Base-by-base conservation (phyloP, 2,888 invertebrate species). In the Chaetogeoica ovagalla region DNA sequence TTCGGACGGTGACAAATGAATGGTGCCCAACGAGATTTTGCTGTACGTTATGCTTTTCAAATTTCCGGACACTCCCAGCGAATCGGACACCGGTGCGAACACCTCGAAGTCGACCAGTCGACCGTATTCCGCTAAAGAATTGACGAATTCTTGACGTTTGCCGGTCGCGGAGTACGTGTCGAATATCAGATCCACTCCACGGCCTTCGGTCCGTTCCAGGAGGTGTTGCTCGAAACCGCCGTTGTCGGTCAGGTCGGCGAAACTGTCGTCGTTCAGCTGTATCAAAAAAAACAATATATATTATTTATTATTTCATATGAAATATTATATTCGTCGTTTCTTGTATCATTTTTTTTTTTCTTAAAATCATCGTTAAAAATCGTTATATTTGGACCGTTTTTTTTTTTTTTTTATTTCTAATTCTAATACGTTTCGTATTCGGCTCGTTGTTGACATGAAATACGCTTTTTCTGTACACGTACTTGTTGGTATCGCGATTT, bases 171-270 rank as follows among this genome's bases (percentile, higher is more conserved):
- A 93, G 83, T 99, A 89, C 6, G 98, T 98, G 88, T 99, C 99
- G 81, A 99, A 89, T 57, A 98, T 94, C 43, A 98, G 88, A 87
- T 99, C 95, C 15, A 98, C 98, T 82, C 98, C 97, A 83, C 91
- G 90, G 55, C 98, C 98, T 83, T 91, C 88, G 0, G 97, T 98
- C 86, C 92, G 91, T 30, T 89, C 89, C 86, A 95, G 88, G 72
- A 99, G 89, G 84, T 97, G 89, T 86, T 94, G 94, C 88, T 98
- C 98, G 87, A 99, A 98, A 82, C 91, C 91, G 21, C 92, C 90
- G 87, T 96, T 94, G 55, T 74, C 65, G 84, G 97, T 91, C 66
- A 97, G 95, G 87, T 97, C 96, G 85, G 95, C 95, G 86, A 98
- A 93, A 87, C 94, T 90, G 65, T 88, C 88, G 82, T 93, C 93